phyloP scores from a whole-genome alignment of 2,113 vertebrate species.

The Embiotoca jacksoni region DNA sequence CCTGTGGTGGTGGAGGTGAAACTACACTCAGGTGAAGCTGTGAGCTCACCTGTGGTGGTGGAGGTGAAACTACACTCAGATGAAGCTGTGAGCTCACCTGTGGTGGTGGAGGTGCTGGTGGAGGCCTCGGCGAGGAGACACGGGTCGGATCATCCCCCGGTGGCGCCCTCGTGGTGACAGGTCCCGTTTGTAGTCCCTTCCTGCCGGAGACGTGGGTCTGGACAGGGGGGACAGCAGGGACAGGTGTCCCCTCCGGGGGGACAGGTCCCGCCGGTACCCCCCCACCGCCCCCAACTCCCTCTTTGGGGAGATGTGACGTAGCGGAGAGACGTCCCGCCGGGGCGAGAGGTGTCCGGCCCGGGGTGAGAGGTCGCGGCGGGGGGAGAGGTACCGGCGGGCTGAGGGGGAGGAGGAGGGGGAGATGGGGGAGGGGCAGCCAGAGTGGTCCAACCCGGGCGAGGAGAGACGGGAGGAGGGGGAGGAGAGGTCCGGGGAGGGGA shows the following conservation, averaged over 20 bases:
- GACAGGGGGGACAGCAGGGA: conserved; percentile 77
- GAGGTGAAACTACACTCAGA: too few species aligned
- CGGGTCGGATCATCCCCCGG: conserved; percentile 88
- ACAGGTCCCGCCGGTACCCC: conserved; percentile 88
- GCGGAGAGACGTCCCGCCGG: conserved; percentile 83
- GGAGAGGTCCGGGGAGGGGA: conserved; percentile 87
- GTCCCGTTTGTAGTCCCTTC: conserved; percentile 87
- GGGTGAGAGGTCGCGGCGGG: conserved; percentile 92
- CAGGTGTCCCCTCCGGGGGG: conserved; percentile 88
- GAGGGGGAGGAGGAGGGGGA: conserved; percentile 91
- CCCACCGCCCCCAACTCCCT: conserved; percentile 81
- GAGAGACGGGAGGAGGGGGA: conserved; percentile 87
- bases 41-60: too few species aligned
- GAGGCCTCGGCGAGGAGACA: conserved; percentile 91
- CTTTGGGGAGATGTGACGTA: conserved; percentile 84
- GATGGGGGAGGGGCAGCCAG: conserved; percentile 88
- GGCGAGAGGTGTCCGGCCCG: conserved; percentile 76
- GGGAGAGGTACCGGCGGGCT: conserved; percentile 89
- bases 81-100: conserved; percentile 53
- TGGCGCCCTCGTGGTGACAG: conserved; percentile 93
- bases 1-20: too few species aligned
- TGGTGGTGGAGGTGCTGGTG: conserved; percentile 85
- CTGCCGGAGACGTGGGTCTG: conserved; percentile 89
- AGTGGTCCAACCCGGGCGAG: conserved; percentile 90
- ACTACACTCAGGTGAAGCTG: too few species aligned